Evolutionary conservation across 30 jellyfish, hydroid and myxozoan genomes (phyloP).

Genomic region (Hydractinia symbiolongicarpus): DNA sequence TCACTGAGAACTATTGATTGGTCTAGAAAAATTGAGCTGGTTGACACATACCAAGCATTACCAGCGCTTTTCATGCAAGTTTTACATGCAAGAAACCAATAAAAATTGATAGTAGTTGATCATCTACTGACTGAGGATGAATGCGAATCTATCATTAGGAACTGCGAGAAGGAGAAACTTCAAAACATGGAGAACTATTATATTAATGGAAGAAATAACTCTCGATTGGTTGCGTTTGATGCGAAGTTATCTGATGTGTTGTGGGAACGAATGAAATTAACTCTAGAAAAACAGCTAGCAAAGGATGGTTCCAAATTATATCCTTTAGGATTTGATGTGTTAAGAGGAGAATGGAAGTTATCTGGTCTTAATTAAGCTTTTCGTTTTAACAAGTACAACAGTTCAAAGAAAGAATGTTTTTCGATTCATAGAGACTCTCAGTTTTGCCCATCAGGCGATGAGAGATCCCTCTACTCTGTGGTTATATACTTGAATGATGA

Average conservation of each 20-base stretch:
- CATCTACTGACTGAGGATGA: constrained; percentile 22
- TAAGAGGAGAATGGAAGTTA: constrained; percentile 45
- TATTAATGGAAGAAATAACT: constrained; percentile 12
- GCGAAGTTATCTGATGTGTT: constrained; percentile 17
- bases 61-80: neutral
- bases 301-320: constrained; percentile 15
- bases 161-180: neutral
- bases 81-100: neutral
- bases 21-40: neutral
- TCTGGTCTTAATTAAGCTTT: constrained; percentile 33
- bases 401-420: constrained; percentile 18
- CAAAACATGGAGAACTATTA: constrained; percentile 12
- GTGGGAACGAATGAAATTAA: constrained; percentile 24
- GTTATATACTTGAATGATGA: constrained; percentile 51
- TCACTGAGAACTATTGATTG: neutral
- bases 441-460: constrained; percentile 62
- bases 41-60: neutral
- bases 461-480: constrained; percentile 38
- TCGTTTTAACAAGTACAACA: constrained; percentile 19
- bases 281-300: neutral
- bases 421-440: constrained; percentile 45
- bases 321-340: constrained; percentile 49
- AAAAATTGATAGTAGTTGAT: constrained; percentile 4
- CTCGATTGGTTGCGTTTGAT: constrained; percentile 39
- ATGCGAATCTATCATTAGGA: constrained; percentile 31